Evolutionary conservation across 2,113 vertebrate genomes (phyloP), one percentile per base, ranked within the genome.

Genomic region (Aptenodytes patagonicus): DNA sequence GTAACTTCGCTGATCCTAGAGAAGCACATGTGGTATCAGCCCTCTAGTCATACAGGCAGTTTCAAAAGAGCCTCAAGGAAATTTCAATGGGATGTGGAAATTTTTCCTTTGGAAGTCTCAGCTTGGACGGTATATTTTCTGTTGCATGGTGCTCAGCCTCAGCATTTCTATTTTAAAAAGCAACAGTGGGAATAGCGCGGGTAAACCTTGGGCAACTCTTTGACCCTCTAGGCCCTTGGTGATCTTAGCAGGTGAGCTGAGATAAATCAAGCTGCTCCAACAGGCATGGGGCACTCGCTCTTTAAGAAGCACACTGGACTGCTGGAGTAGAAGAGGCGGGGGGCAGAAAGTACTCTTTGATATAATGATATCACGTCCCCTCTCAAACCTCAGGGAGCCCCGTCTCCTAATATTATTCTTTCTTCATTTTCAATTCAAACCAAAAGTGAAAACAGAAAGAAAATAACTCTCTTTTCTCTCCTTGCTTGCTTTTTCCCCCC

Each of bases 391-490:
- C 76, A 96, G 95, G 97, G 97, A 97, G 97, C 83, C 86, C 58
- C 26, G 0, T 89, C 73, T 83, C 86, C 90, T 95, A 97, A 90
- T 87, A 94, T 97, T 95, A 97, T 92, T 92, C 94, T 94, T 89
- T 96, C 97, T 97, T 75, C 84, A 9, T 77, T 96, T 98, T 98
- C 97, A 97, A 97, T 98, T 97, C 97, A 96, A 94, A 81, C 71
- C 89, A 86, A 96, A 97, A 97, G 91, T 97, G 91, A 96, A 98
- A 97, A 97, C 68, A 97, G 83, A 97, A 82, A 96, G 97, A 92
- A 95, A 94, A 91, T 44, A 54, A 34, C 87, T 86, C 87, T 65
- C 40, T 81, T 69, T 95, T 90, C 73, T 55, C 32, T 95, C 34
- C 64, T 76, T 51, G 26, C 86, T 85, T 13, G 5, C 82, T 26